A percentile compares a stretch with the other conserved stretches of the same genome.
Conservation (phyloP, 2,888 invertebrate genomes). For the Cephus pygmeus region DNA sequence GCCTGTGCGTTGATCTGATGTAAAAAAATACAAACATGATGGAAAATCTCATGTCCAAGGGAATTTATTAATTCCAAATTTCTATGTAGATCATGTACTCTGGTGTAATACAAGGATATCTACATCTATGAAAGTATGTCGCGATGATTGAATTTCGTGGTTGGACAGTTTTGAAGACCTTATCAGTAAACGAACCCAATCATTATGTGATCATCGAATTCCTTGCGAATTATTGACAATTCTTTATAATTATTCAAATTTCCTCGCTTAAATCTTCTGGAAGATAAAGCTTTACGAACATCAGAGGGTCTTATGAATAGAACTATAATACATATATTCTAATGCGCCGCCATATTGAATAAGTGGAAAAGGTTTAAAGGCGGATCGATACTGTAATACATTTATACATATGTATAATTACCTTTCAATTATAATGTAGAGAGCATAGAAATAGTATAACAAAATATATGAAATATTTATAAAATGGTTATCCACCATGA, state of each 20-base stretch:
- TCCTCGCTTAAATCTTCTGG: background rate
- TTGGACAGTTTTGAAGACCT: background rate
- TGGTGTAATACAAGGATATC: background rate
- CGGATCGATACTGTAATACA: background rate
- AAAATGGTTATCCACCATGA: conserved; percentile 54
- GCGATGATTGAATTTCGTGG: background rate
- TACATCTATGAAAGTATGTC: background rate
- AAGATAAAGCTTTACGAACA: background rate
- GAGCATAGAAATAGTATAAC: conserved; percentile 65
- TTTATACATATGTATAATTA: background rate
- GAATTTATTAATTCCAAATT: background rate
- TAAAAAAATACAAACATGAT: background rate
- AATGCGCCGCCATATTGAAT: background rate
- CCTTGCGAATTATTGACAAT: background rate
- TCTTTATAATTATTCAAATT: background rate
- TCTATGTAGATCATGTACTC: background rate
- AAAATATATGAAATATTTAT: conserved; percentile 65
- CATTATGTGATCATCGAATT: background rate
- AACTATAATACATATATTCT: background rate
- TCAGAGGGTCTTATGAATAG: background rate
- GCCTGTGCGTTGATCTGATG: background rate
- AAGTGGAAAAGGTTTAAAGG: background rate
- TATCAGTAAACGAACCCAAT: background rate
- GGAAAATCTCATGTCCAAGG: background rate
- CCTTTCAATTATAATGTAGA: conserved; percentile 42